phyloP scores from a whole-genome alignment of 1,140 invertebrate genomes.

The Dolichoris vasculosae region DNA sequence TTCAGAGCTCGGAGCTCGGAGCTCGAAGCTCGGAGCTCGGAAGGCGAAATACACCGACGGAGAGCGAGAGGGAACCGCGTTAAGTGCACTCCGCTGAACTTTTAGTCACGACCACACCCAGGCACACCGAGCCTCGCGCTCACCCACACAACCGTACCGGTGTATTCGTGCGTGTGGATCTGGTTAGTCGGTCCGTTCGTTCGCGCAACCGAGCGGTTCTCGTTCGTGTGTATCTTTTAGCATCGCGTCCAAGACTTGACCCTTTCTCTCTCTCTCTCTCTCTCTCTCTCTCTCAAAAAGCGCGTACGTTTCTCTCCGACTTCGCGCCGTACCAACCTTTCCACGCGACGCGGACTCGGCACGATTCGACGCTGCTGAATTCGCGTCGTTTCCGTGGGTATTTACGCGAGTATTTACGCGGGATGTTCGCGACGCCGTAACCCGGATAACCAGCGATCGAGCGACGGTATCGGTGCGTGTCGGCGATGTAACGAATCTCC shows the following conservation, averaged over 20 bases:
- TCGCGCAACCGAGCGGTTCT: background rate
- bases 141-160: background rate
- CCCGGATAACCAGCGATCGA: too few species aligned
- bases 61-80: slow-evolving; percentile 53
- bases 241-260: background rate
- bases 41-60: background rate
- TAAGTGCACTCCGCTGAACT: slow-evolving; percentile 72
- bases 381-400: too few species aligned
- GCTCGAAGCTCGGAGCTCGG: too few species aligned
- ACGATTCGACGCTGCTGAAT: background rate
- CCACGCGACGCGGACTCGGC: background rate
- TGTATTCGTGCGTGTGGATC: too few species aligned
- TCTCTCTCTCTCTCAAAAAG: slow-evolving; percentile 4
- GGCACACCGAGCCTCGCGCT: slow-evolving; percentile 64
- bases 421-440: too few species aligned
- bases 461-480: too few species aligned
- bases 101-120: slow-evolving; percentile 75
- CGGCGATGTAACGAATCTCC: too few species aligned
- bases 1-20: too few species aligned
- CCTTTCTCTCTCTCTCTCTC: background rate
- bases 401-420: too few species aligned
- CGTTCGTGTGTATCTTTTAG: background rate
- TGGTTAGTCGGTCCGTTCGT: background rate
- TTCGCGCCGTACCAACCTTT: background rate
- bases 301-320: background rate